Base-by-base conservation (phyloP, 2,113 vertebrate genomes). In the Formicarius rufipectus region DNA sequence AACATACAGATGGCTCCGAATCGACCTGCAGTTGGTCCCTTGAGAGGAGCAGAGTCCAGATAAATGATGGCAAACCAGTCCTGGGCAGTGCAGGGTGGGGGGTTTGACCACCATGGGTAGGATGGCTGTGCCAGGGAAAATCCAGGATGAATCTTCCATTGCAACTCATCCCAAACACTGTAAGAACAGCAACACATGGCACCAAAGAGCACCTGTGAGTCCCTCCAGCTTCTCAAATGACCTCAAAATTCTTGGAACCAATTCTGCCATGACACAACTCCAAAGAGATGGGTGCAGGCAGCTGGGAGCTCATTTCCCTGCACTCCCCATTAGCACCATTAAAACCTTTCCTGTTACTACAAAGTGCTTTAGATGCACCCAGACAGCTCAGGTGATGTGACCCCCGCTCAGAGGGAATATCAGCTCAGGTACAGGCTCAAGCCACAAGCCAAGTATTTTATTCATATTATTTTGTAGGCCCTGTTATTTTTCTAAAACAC, bases 311-410 rank as follows among this genome's bases (percentile, higher is more conserved):
- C 11, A 17, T 35, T 58, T 23, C 45, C 24, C 24, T 17, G 25
- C 20, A 9, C 23, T 59, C n/a, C 42, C 52, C 7, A 1, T 8
- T 27, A 35, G 47, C 33, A 52, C n/a, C 31, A 59, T 23, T 16
- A 64, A 66, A 73, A 71, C 23, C 50, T 40, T 37, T 24, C 56
- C 77, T 10, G 2, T 28, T 30, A 17, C 27, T 14, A 21, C 10
- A 23, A 64, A 40, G 35, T 23, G 49, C 40, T 35, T 75, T 2
- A 50, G 50, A 13, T 19, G 20, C 27, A 39, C 7, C 25, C 1
- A 5, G 22, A 8, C 0, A 4, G 44, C 52, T 27, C 69, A 9
- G 44, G 8, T 21, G 11, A 14, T 3, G 6, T 12, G 45, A n/a
- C 44, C 45, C 22, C 3, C 14, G 23, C 44, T 30, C 4, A 4